Evolutionary conservation across 2,888 invertebrate genomes (phyloP).

Genomic region (Ariolimax columbianus): DNA sequence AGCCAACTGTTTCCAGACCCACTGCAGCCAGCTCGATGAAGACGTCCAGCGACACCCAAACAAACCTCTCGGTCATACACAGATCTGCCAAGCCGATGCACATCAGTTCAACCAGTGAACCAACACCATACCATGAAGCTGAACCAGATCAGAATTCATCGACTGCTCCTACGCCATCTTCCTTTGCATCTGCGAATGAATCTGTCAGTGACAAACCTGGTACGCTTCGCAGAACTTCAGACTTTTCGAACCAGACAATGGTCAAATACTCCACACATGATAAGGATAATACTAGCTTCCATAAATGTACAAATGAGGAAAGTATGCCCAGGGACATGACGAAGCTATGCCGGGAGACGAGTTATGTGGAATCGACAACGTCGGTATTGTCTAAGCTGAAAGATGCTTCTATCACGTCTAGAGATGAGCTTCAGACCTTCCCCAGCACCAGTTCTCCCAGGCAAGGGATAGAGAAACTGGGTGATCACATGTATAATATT

Average conservation of each 20-base stretch:
- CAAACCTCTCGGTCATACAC: conserved; percentile 69
- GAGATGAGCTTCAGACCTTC: not conserved
- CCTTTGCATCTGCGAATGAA: not conserved
- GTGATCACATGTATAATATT: conserved; percentile 63
- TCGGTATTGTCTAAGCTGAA: conserved; percentile 2
- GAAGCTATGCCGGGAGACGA: not conserved
- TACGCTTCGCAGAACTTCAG: not conserved
- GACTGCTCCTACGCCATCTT: not conserved
- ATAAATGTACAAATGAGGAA: not conserved
- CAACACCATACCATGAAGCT: conserved; percentile 40
- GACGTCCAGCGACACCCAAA: conserved; percentile 66
- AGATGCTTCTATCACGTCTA: not conserved
- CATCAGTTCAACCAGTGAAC: conserved; percentile 57
- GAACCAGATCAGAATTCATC: not conserved
- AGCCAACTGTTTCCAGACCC: conserved; percentile 65
- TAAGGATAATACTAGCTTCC: not conserved
- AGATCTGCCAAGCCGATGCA: conserved; percentile 58
- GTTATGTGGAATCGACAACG: not conserved
- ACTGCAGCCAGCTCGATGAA: conserved; percentile 48
- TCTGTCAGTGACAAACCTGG: not conserved
- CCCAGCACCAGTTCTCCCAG: conserved; percentile 65
- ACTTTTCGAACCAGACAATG: not conserved
- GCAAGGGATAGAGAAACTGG: conserved; percentile 69
- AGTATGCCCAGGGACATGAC: conserved; percentile 3
- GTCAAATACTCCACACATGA: not conserved